Base-by-base conservation (phyloP, 2,888 invertebrate genomes). In the Andrena trimmerana region DNA sequence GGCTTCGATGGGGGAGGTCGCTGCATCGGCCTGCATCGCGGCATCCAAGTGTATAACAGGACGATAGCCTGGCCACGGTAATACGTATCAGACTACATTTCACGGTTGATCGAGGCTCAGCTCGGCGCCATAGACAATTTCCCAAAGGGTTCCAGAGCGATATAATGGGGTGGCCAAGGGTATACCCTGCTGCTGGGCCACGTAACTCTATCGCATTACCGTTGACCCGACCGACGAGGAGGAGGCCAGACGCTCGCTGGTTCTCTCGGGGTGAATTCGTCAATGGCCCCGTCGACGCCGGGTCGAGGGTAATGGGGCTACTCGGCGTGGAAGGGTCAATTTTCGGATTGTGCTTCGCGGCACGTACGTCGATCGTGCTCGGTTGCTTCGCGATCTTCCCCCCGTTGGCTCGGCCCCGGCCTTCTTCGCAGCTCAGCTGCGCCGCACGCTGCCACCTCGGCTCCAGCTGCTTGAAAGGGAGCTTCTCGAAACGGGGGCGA, bases 51-150 rank as follows among this genome's bases (percentile, higher is more conserved):
- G 81, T 67, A 74, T 78, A 84, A 74, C 78, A 54, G 70, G 66
- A 68, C 76, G 81, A 84, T 81, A 73, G 73, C 86, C 62, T 59
- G 48, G 78, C 67, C 74, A 81, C 78, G 86, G 87, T 91, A 92
- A 91, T 92, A 89, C 90, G 91, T 88, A 92, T 92, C 90, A 87
- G 91, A 92, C 91, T 93, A 90, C 90, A 93, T 93, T 93, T 93
- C 93, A 93, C 92, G 93, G 90, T 92, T 92, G 93, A 93, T 93
- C 93, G 93, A 92, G 90, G 88, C 90, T 79, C 89, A 85, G 79
- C 85, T 81, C 78, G 54, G 75, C 80, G 82, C 86, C 86, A 89
- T 92, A 92, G 91, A 93, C 93, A 91, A 93, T 93, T 93, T 92
- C 93, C 93, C 93, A 92, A 92, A 92, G 93, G 93, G 92, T 91